Evolutionary conservation across 1,140 invertebrate species (phyloP).

Genomic region (Mactra quadrangularis): DNA sequence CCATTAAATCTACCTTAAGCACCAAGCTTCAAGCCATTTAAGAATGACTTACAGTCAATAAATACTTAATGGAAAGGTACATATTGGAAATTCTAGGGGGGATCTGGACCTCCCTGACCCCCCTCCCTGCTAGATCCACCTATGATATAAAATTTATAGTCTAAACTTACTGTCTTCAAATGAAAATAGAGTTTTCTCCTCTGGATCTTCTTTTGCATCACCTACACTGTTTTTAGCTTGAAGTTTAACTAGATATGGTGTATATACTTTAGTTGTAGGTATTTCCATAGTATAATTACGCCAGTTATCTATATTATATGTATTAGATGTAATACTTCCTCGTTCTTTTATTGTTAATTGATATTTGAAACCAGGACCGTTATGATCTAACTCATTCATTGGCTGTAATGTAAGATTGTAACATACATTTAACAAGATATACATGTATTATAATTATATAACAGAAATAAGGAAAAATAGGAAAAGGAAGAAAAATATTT

Average conservation of each 20-base stretch:
- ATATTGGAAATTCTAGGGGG: too few relatives aligned
- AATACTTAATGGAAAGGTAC: too few relatives aligned
- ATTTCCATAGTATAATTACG: slow-evolving; percentile 41
- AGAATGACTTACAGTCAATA: too few relatives aligned
- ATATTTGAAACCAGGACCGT: slow-evolving; percentile 96
- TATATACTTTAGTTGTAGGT: slow-evolving; percentile 87
- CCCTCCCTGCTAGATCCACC: too few relatives aligned
- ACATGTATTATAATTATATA: too few relatives aligned
- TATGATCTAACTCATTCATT: slow-evolving; percentile 98
- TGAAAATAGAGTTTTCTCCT: slow-evolving; percentile 7
- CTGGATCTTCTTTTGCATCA: slow-evolving; percentile 8
- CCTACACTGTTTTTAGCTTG: slow-evolving; percentile 91
- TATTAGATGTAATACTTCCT: slow-evolving; percentile 40
- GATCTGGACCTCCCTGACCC: too few relatives aligned
- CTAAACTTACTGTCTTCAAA: slow-evolving; percentile 52
- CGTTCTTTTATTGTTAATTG: slow-evolving; percentile 92
- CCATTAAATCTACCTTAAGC: too few relatives aligned
- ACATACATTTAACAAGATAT: too few relatives aligned
- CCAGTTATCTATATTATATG: slow-evolving; percentile 71
- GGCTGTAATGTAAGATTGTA: slow-evolving; percentile 86
- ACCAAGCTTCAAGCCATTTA: too few relatives aligned
- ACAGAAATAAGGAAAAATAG: too few relatives aligned
- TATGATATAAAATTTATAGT: too few relatives aligned
- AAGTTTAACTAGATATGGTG: slow-evolving; percentile 95
- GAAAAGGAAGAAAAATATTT: too few relatives aligned